Base-by-base conservation (phyloP, 2,888 invertebrate genomes). In the Sminthurides aquaticus region DNA sequence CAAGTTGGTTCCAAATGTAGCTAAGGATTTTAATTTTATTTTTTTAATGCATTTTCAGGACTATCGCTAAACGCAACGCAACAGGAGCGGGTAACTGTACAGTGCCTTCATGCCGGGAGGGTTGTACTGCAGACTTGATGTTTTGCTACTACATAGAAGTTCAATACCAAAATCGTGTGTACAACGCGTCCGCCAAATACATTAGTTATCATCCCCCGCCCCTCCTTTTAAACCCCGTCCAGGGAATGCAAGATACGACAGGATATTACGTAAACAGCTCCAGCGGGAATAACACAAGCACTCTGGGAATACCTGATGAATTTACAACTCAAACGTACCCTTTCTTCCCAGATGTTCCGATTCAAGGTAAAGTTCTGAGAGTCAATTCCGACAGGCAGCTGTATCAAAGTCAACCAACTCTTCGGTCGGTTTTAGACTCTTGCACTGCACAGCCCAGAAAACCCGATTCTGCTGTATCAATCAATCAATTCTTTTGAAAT, bases 31-130 rank as follows among this genome's bases (percentile, higher is more conserved):
- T n/a, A n/a, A n/a, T n/a, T n/a, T n/a, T n/a, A n/a, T n/a, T n/a
- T n/a, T n/a, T n/a, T n/a, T n/a, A n/a, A n/a, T n/a, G n/a, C n/a
- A n/a, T n/a, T 60, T 64, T 1, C 49, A 73, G 73, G 54, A 73
- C 73, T 22, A 67, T 68, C 25, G 63, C 65, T 55, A 67, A 69
- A 57, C 68, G 71, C 52, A 73, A 73, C 54, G 73, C 67, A 22
- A 60, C 84, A 64, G 89, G 89, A 15, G 79, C 89, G 61, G 86
- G 87, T 77, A 88, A 89, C 79, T 89, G 89, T 79, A 86, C 87
- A 2, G 88, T 88, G 87, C 88, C 87, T 69, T 88, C 88, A 0
- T 89, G 89, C 76, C 81, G 89, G 62, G 89, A 89, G 78, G 89
- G 89, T 2, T 89, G 89, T 78, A 89, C 89, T 65, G 87, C 88